Conservation (phyloP, 2,113 vertebrate species). For the Meles meles region DNA sequence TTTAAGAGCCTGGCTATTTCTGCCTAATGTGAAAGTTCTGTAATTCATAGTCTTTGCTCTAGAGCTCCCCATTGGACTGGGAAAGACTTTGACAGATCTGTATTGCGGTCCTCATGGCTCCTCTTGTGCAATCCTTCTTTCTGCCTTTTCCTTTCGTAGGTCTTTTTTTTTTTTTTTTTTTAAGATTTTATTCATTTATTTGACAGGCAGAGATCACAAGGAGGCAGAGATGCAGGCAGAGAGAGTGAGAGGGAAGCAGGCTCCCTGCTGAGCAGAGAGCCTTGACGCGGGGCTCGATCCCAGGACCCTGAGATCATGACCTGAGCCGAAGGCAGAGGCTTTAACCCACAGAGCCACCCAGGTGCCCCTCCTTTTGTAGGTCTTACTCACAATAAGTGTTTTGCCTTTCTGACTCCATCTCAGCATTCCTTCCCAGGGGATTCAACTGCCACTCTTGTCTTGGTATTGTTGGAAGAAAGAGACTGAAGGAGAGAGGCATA, state of each 20-base stretch:
- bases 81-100: background rate
- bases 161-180: no score
- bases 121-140: background rate
- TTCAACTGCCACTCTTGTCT: background rate
- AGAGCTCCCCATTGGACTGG: background rate
- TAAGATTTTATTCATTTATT: no score
- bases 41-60: background rate
- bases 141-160: background rate
- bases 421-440: background rate
- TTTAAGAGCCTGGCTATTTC: background rate
- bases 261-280: no score
- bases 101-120: background rate
- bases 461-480: background rate
- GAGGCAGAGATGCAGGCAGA: no score
- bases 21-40: background rate
- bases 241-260: no score
- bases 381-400: background rate
- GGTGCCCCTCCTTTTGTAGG: background rate
- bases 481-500: background rate
- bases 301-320: no score
- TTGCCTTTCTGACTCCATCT: background rate
- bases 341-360: no score
- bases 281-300: no score
- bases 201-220: no score
- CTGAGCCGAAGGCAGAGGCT: no score